A percentile compares a stretch with the other conserved stretches of the same genome.
phyloP scores from a whole-genome alignment of 2,888 invertebrate species.

The Hirudinaria manillensis region DNA sequence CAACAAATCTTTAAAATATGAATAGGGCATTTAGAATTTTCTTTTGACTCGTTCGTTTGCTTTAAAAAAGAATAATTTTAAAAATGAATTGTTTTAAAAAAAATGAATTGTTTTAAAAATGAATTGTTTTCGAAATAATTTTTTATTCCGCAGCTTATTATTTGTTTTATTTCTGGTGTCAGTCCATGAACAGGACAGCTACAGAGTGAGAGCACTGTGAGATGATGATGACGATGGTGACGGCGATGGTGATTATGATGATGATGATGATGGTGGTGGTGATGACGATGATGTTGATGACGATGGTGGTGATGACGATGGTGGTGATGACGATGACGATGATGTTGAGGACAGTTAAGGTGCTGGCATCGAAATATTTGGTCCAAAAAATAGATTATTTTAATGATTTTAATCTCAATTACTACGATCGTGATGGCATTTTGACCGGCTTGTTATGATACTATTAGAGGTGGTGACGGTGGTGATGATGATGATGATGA shows the following conservation, averaged over 20 bases:
- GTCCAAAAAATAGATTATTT: no score
- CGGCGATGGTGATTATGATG: background rate
- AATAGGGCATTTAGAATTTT: no score
- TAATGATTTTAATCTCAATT: background rate
- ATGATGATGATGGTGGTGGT: slow-evolving; percentile 23
- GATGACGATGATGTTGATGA: slow-evolving; percentile 25
- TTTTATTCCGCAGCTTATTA: slow-evolving; percentile 17
- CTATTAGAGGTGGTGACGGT: background rate
- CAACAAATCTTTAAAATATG: no score
- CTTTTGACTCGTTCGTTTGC: no score
- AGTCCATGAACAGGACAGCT: slow-evolving; percentile 27
- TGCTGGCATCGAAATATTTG: background rate
- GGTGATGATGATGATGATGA: slow-evolving; percentile 2
- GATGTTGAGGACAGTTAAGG: background rate
- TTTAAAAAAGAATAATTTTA: no score
- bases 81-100: no score
- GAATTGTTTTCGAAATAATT: background rate
- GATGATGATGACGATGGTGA: slow-evolving; percentile 24
- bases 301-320: slow-evolving; percentile 16
- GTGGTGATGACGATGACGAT: slow-evolving; percentile 7
- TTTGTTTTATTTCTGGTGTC: slow-evolving; percentile 24
- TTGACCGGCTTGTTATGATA: no score
- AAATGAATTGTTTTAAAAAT: no score
- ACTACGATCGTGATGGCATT: background rate
- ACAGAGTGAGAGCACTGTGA: slow-evolving; percentile 23